Percentiles rank a stretch among this genome's conserved stretches.
These are phyloP conservation scores for Brachionus koreanus DNA, from an alignment of 1,140 invertebrate species.

Conservation along the genomic window DNA sequence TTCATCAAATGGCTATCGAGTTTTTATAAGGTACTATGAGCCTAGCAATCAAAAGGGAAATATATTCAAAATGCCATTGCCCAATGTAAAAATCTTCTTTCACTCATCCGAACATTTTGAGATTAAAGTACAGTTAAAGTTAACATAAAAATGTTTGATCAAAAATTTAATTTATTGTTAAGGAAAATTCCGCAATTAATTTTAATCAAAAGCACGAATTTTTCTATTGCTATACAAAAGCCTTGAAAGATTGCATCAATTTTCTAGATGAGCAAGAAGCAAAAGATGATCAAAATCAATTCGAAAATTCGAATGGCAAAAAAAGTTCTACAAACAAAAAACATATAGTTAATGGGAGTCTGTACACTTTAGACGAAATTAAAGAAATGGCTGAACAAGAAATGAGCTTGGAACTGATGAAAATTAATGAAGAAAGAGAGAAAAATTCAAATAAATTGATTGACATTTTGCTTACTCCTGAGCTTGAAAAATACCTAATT, in stretches of 20 bases:
- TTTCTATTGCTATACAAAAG: not conserved
- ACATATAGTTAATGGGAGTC: constrained; percentile 1
- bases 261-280: not conserved
- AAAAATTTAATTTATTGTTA: not conserved
- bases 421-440: not conserved
- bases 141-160: not conserved
- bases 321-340: not conserved
- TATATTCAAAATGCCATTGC: not conserved
- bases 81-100: constrained; percentile 1
- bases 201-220: not conserved
- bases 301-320: not conserved
- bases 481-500: not conserved
- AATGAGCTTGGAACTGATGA: not conserved
- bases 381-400: constrained; percentile 25
- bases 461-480: not conserved
- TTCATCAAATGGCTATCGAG: not conserved
- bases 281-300: not conserved
- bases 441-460: not conserved
- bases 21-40: constrained; percentile 14
- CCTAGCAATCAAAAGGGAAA: constrained; percentile 6
- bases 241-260: constrained; percentile 2
- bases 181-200: not conserved
- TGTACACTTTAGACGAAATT: constrained; percentile 4
- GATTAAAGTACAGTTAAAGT: not conserved
- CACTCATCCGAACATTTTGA: not conserved